phyloP scores from a whole-genome alignment of 53 echinoderm and acorn worm genomes.

The Astropecten irregularis region DNA sequence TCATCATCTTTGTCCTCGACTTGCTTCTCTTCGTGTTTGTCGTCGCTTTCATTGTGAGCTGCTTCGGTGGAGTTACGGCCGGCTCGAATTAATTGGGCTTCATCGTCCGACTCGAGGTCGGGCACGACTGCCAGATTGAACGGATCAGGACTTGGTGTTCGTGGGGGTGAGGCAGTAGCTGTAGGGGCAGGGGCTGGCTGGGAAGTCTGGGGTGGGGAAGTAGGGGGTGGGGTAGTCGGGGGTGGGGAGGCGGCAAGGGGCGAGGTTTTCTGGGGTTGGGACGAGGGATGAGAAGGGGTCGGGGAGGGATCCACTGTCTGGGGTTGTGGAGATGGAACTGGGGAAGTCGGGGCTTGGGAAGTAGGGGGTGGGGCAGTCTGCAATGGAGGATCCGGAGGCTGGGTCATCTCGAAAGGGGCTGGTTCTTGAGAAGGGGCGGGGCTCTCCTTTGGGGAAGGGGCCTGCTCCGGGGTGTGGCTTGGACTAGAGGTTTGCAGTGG shows the following conservation, averaged over 20 bases:
- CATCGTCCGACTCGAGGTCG: no score
- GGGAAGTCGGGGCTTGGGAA: slow-evolving; percentile 26
- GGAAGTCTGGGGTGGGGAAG: slow-evolving; percentile 10
- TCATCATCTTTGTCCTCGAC: not conserved
- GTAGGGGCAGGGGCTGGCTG: not conserved
- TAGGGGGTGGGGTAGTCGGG: slow-evolving; percentile 10
- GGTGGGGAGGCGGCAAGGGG: not conserved
- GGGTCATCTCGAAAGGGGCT: not conserved
- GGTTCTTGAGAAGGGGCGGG: slow-evolving; percentile 28
- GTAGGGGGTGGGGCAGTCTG: not conserved
- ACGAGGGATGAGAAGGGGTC: not conserved
- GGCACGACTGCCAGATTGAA: not conserved
- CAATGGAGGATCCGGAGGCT: slow-evolving; percentile 5
- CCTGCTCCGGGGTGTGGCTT: not conserved
- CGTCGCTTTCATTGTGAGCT: not conserved
- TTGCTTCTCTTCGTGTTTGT: not conserved
- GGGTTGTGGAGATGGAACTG: slow-evolving; percentile 17
- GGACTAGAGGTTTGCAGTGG: slow-evolving; percentile 21
- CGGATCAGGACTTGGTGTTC: not conserved
- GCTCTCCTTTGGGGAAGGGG: not conserved
- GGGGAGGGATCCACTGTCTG: not conserved
- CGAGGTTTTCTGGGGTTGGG: not conserved
- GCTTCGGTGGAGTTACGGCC: not conserved
- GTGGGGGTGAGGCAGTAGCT: slow-evolving; percentile 4
- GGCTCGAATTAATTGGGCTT: not conserved